Conservation (phyloP, 2,113 vertebrate species). For the Columbina picui region DNA sequence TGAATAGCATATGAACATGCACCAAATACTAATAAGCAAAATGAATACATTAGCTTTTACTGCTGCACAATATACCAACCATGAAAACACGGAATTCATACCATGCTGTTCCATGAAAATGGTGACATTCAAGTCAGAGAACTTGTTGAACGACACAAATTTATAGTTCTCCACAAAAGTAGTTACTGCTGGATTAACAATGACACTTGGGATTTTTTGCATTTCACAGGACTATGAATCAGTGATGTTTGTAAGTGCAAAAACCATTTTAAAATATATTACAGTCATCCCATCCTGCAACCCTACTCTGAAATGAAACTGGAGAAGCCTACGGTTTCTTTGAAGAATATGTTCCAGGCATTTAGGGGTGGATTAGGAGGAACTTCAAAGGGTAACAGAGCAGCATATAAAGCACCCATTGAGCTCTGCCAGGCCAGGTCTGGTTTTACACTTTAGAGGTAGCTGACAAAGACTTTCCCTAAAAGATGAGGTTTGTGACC, state of each 20-base stretch:
- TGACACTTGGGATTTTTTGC: not conserved
- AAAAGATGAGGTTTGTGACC: not conserved
- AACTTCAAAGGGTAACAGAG: conserved; percentile 59
- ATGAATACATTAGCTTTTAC: not conserved
- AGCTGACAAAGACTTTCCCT: not conserved
- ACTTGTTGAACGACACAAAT: not conserved
- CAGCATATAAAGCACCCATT: conserved; percentile 22
- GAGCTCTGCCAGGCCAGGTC: conserved; percentile 16
- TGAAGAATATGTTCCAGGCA: conserved; percentile 33
- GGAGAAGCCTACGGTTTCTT: conserved; percentile 18
- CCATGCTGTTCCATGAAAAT: not conserved
- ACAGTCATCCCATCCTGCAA: not conserved
- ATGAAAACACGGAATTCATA: not conserved
- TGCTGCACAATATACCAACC: not conserved
- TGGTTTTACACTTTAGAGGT: conserved; percentile 55
- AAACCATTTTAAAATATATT: not conserved
- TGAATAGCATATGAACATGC: not conserved
- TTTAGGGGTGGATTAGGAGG: conserved; percentile 34
- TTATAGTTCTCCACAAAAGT: not conserved
- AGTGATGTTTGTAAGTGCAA: not conserved
- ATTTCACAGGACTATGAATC: not conserved
- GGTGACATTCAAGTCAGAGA: not conserved
- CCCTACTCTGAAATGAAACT: conserved; percentile 9
- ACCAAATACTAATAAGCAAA: not conserved
- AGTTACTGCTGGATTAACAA: not conserved